A percentile compares a stretch with the other conserved stretches of the same genome.
These are phyloP conservation scores for Rhodeus uyekii DNA, from an alignment of 2,797 vertebrate species.

Conservation along the genomic window DNA sequence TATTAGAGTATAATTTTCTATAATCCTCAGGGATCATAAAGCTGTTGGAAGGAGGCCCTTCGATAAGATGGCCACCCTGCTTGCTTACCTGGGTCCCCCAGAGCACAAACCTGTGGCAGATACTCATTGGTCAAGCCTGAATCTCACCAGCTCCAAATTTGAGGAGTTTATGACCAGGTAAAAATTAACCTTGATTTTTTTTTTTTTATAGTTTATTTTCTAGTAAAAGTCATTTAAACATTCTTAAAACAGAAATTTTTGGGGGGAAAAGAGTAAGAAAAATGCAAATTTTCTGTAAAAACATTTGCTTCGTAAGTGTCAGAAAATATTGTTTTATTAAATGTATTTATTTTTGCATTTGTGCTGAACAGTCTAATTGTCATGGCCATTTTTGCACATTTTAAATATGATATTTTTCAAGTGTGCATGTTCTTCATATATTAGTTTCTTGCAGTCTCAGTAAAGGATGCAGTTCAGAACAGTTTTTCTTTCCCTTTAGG, in stretches of 20 bases:
- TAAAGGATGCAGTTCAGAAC: not conserved
- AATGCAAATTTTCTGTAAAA: too few species aligned
- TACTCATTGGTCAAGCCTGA: slow-evolving; percentile 96
- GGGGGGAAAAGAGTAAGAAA: too few species aligned
- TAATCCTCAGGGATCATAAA: slow-evolving; percentile 89
- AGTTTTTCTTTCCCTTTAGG: slow-evolving; percentile 63
- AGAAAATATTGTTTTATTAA: too few species aligned
- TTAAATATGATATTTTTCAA: not conserved
- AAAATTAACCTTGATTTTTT: too few species aligned
- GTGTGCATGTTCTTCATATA: not conserved
- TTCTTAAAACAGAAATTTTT: too few species aligned
- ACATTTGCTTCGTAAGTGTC: too few species aligned
- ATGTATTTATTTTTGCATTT: too few species aligned
- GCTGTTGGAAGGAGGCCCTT: slow-evolving; percentile 94
- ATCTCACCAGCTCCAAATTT: slow-evolving; percentile 97
- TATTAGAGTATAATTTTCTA: not conserved
- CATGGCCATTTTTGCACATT: not conserved
- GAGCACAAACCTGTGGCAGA: slow-evolving; percentile 98
- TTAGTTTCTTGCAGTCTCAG: not conserved
- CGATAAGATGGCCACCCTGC: slow-evolving; percentile 97
- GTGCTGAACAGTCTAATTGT: not conserved
- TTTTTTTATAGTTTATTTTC: too few species aligned
- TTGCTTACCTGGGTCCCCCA: slow-evolving; percentile 94
- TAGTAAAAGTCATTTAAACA: too few species aligned
- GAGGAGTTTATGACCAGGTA: slow-evolving; percentile 99